Conservation (phyloP, 2,797 vertebrate genomes). For the Girardinus metallicus region DNA sequence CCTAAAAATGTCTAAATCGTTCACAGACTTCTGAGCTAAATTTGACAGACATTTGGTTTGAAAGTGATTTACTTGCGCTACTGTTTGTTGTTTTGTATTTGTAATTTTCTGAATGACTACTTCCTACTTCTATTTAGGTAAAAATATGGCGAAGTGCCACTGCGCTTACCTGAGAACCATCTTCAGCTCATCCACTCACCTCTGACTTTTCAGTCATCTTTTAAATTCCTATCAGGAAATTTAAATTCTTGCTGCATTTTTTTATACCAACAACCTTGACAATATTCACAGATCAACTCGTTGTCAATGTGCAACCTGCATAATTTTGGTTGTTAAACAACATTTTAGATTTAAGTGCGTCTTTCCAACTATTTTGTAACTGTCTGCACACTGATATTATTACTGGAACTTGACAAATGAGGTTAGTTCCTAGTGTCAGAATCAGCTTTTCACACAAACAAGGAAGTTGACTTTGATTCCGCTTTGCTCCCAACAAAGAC, state of each 20-base stretch:
- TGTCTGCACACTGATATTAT: neutral
- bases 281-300: neutral
- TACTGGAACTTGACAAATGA: neutral
- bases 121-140: neutral
- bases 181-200: neutral
- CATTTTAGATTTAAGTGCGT: neutral
- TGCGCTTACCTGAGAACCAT: neutral
- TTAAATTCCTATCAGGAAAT: neutral
- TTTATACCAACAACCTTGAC: neutral
- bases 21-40: neutral
- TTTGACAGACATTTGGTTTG: neutral
- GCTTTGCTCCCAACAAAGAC: neutral
- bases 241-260: neutral
- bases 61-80: too few species aligned
- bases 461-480: neutral
- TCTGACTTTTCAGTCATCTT: neutral
- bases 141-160: neutral
- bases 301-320: neutral
- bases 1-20: neutral
- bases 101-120: too few species aligned
- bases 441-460: neutral
- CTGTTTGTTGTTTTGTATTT: too few species aligned
- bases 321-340: neutral
- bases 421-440: neutral
- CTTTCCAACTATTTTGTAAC: neutral